Base-by-base conservation (phyloP, 2,888 invertebrate species). In the Nemotelus nigrinus region DNA sequence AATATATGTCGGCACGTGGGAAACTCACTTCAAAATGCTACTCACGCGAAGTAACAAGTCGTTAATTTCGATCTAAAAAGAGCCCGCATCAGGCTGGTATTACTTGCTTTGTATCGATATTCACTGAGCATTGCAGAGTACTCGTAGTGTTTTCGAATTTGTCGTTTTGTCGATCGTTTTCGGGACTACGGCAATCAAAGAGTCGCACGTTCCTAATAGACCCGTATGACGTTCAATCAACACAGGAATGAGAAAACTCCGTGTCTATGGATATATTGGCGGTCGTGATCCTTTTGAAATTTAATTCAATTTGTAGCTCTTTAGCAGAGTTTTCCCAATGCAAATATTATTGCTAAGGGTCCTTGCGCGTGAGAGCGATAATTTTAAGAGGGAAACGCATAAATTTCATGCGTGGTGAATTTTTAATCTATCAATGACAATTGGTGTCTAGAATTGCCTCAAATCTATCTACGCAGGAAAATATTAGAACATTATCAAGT, bases 11-110 rank as follows among this genome's bases (percentile, higher is more conserved):
- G 45, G 65, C 65, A 65, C 65, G 65, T 65, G 65, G 65, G 65
- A 65, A 65, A 44, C 45, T 65, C 65, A n/a, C 65, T 44, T 65
- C 47, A 10, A 45, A 65, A 41, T 65, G 65, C 45, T 65, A 47
- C 47, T 65, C 67, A 48, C 41, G 25, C 48, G 65, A 48, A 50
- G 50, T 67, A 67, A 67, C 67, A 67, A 67, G 67, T 67, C 67
- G 48, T 67, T 50, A 67, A 67, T 67, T 67, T 67, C 5, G 67
- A 67, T 67, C 41, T 67, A 67, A 67, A 53, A 57, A 67, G 67
- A 48, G 50, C 67, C 67, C 67, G 67, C 67, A 67, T 63, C 63
- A 43, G 7, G 0, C 7, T 5, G 41, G 2, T 63, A 41, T n/a
- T 7, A 7, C 3, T 41, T 63, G n/a, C 5, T n/a, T 39, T 63